Base-by-base conservation (phyloP, 2,888 invertebrate genomes). In the Dolichomitus sp. region DNA sequence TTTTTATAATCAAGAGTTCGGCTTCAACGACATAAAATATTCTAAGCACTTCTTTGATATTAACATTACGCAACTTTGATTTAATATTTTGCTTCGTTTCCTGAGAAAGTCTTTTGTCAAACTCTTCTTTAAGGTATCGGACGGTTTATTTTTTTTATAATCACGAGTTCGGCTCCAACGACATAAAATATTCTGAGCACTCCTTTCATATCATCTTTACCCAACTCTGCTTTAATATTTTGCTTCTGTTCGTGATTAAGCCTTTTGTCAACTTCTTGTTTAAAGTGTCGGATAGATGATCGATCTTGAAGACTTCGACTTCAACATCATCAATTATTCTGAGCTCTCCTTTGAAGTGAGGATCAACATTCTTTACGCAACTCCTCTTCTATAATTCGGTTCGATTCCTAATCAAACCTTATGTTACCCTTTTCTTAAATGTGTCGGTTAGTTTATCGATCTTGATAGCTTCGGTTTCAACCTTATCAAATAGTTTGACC, bases 401-500 rank as follows among this genome's bases (percentile, higher is more conserved):
- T 7, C n/a, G n/a, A 33, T 30, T 17, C 17, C n/a, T 30, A 33
- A 57, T 30, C 0, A n/a, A 33, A 17, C 1, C 14, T 27, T 61
- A 37, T 23, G 2, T n/a, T 48, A 40, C 40, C 23, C 42, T 50
- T 19, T 50, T n/a, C 11, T 19, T 63, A 5, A 52, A 45, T 11
- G 45, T 9, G 40, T 59, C 33, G 54, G 27, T 45, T 17, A 30
- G n/a, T 3, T 45, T 40, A n/a, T 37, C 14, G 17, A 69, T 69
- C 45, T 68, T 73, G 42, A 17, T 7, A 12, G 23, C 45, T 12
- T 66, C 40, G 23, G 27, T 11, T 61, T 19, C 50, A 65, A 33
- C 45, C 33, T 33, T 9, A 61, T 61, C 72, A 33, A 61, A 59
- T 61, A 72, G 19, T 61, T 33, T 33, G 48, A 72, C 70, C 2